Conservation (phyloP, 2,797 vertebrate genomes). For the Eurystomus glaucurus region DNA sequence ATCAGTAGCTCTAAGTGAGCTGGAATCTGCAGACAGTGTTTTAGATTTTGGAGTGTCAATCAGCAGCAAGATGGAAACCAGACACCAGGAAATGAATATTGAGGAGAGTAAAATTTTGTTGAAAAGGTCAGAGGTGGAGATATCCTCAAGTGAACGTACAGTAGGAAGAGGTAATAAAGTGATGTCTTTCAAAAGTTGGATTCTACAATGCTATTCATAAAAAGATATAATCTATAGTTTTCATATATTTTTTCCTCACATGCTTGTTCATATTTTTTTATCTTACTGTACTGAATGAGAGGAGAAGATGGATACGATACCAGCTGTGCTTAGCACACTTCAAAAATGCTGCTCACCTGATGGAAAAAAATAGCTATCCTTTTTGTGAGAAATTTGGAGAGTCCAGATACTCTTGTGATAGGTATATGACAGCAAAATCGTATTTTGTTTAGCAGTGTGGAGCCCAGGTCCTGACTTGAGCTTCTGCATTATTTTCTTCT, state of each 20-base stretch:
- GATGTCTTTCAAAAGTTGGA: neutral
- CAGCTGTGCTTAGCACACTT: neutral
- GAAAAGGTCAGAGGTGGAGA: conserved; percentile 18
- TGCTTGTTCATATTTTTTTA: conserved; percentile 14
- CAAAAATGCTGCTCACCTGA: neutral
- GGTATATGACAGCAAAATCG: neutral
- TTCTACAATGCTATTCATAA: conserved; percentile 6
- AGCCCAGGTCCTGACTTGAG: neutral
- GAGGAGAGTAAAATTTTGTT: neutral
- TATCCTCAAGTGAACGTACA: neutral
- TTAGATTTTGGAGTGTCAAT: neutral
- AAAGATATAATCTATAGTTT: neutral
- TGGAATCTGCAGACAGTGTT: neutral
- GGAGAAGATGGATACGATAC: neutral
- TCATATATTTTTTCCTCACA: neutral
- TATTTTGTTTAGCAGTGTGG: neutral
- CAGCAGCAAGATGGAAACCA: neutral
- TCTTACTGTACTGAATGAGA: neutral
- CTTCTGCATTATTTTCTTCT: neutral
- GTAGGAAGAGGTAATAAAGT: neutral
- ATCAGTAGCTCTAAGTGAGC: neutral
- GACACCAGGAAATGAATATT: neutral
- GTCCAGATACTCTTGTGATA: neutral
- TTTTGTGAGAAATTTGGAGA: neutral
- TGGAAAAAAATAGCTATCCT: neutral